These are phyloP conservation scores for Mactra quadrangularis DNA, from an alignment of 1,140 invertebrate species.

Conservation along the genomic window DNA sequence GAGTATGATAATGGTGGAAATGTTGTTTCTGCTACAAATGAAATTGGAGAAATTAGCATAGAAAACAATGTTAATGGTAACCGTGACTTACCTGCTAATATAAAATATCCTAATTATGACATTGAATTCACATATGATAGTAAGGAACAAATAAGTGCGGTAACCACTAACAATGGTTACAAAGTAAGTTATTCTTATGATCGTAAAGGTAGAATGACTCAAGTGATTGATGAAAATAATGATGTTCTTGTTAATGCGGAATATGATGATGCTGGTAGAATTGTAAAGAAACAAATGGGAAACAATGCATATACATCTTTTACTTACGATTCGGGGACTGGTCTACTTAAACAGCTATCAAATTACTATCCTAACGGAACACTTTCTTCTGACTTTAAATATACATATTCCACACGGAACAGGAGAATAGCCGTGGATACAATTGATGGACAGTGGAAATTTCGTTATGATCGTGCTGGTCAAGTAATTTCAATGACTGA, in stretches of 20 bases:
- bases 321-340: background rate
- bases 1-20: constrained; percentile 19
- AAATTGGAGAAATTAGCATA: background rate
- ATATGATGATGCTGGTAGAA: background rate
- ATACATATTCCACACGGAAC: background rate
- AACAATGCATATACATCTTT: constrained; percentile 6
- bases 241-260: background rate
- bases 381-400: constrained; percentile 13
- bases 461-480: constrained; percentile 19
- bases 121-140: constrained; percentile 3
- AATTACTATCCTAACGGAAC: constrained; percentile 33
- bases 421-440: constrained; percentile 16
- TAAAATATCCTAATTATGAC: background rate
- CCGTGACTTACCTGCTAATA: background rate
- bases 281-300: background rate
- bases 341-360: background rate
- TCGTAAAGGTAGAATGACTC: background rate
- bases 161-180: constrained; percentile 13
- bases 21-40: background rate
- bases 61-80: background rate
- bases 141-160: background rate
- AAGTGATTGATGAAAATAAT: background rate
- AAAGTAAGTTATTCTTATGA: constrained; percentile 6
- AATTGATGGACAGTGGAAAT: constrained; percentile 23
- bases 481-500: constrained; percentile 12